phyloP scores from a whole-genome alignment of 2,113 vertebrate genomes.

The Podilymbus podiceps region DNA sequence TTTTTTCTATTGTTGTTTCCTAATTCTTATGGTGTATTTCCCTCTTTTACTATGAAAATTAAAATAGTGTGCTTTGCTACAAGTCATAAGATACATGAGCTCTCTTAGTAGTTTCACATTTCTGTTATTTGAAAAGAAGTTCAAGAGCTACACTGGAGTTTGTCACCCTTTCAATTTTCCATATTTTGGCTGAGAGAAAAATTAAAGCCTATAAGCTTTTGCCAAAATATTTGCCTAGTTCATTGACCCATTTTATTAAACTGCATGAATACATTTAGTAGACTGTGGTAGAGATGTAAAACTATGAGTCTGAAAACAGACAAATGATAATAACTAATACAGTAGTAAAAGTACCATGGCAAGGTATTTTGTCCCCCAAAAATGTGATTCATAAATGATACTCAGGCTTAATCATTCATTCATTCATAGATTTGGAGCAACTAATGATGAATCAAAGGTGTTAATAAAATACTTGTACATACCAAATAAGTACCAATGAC shows the following conservation, averaged over 20 bases:
- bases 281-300: background rate
- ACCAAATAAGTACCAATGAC: background rate
- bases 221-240: background rate
- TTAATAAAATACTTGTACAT: background rate
- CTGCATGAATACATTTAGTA: background rate
- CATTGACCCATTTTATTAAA: background rate
- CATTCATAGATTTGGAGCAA: background rate
- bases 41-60: background rate
- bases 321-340: background rate
- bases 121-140: background rate
- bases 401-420: background rate
- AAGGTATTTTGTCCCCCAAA: background rate
- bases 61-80: background rate
- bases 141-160: background rate
- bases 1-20: no score
- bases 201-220: background rate
- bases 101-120: background rate
- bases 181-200: background rate
- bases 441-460: background rate
- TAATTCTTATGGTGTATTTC: background rate
- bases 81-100: background rate
- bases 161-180: background rate
- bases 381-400: background rate
- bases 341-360: background rate
- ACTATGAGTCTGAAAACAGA: background rate